These are phyloP conservation scores for Hemichromis elongatus DNA, from an alignment of 2,113 vertebrate species.

Conservation along the genomic window DNA sequence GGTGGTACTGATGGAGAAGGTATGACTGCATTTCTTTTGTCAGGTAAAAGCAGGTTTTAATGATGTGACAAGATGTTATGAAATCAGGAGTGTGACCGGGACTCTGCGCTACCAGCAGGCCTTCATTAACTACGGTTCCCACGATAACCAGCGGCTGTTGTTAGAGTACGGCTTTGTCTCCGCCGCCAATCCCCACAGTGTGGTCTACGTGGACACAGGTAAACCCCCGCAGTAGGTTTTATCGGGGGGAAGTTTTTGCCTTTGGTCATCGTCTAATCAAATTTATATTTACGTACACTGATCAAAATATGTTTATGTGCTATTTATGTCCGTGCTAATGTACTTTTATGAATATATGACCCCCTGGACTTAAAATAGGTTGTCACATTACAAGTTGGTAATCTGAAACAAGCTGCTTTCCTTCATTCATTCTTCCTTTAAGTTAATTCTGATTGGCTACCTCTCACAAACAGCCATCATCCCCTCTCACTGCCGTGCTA, in stretches of 20 bases:
- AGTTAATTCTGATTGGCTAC: neutral
- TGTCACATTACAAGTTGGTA: neutral
- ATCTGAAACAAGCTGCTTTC: neutral
- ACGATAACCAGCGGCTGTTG: constrained; percentile 88
- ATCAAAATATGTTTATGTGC: neutral
- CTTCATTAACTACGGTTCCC: constrained; percentile 90
- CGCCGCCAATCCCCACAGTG: constrained; percentile 81
- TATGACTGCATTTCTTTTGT: rapidly evolving
- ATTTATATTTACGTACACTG: neutral
- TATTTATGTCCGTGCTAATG: neutral
- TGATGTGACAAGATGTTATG: constrained; percentile 77
- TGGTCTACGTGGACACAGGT: constrained; percentile 83
- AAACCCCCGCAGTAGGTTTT: neutral
- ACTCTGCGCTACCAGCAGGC: constrained; percentile 76
- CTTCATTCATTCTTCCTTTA: neutral
- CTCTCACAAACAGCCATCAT: neutral
- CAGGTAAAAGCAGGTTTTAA: constrained; percentile 88
- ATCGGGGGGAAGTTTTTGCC: neutral
- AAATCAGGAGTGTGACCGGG: constrained; percentile 71
- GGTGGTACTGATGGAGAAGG: neutral
- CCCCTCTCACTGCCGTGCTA: neutral
- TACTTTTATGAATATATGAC: neutral
- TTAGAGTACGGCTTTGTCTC: constrained; percentile 91
- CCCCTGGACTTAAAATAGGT: rapidly evolving
- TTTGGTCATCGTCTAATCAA: rapidly evolving